Percentiles rank a stretch among this genome's conserved stretches.
phyloP scores from a whole-genome alignment of 1,140 invertebrate species.

The Solenopsis invicta region DNA sequence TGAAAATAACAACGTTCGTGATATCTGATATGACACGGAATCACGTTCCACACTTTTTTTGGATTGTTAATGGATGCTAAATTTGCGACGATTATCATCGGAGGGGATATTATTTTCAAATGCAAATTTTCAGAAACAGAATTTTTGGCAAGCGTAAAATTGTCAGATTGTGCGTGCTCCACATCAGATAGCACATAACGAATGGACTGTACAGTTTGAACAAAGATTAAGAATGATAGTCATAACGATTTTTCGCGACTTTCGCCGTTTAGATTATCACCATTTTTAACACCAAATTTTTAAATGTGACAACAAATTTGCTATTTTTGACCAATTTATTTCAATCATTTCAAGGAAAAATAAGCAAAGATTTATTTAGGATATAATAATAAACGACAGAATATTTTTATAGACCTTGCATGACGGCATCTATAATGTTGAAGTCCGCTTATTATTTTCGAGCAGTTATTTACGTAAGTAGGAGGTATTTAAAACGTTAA shows the following conservation, averaged over 20 bases:
- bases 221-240: conserved; percentile 58
- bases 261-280: neutral
- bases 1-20: conserved; percentile 20
- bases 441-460: conserved; percentile 3
- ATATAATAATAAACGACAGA: conserved; percentile 7
- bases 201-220: conserved; percentile 21
- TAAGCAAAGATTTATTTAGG: neutral
- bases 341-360: neutral
- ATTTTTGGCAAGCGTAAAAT: conserved; percentile 36
- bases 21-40: neutral
- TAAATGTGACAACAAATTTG: neutral
- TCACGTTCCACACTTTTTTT: neutral
- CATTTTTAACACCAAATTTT: conserved; percentile 29
- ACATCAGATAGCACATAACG: conserved; percentile 20
- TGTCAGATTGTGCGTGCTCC: conserved; percentile 1
- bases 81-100: conserved; percentile 53
- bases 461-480: neutral
- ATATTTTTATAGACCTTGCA: conserved; percentile 24
- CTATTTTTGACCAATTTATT: neutral
- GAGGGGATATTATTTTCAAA: conserved; percentile 22
- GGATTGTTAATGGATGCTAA: conserved; percentile 52
- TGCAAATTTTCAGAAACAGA: conserved; percentile 32
- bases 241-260: conserved; percentile 48
- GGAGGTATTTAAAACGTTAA: no score
- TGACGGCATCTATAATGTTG: neutral